Conservation (phyloP, 2,113 vertebrate genomes). For the Scortum barcoo region DNA sequence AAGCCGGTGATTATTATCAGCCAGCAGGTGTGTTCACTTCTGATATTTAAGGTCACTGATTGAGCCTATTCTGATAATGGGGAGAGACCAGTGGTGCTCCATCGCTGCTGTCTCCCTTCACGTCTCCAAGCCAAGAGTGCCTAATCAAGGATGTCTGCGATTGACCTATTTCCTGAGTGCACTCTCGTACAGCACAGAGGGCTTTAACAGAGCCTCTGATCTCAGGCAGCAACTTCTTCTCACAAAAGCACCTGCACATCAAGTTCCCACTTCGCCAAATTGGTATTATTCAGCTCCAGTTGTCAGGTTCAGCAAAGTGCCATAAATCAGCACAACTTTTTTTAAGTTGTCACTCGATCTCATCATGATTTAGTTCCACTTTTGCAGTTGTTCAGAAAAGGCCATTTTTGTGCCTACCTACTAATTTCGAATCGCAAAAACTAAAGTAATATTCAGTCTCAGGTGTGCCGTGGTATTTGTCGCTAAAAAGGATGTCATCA, state of each 20-base stretch:
- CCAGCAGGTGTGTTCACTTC: neutral
- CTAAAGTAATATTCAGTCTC: neutral
- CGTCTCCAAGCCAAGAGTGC: slow-evolving; percentile 3
- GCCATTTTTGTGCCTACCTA: neutral
- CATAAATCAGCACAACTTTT: too few relatives aligned
- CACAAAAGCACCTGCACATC: neutral
- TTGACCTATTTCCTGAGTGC: slow-evolving; percentile 3
- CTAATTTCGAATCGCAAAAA: neutral
- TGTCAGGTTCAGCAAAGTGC: slow-evolving; percentile 1
- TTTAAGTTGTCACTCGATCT: too few relatives aligned
- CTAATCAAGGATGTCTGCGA: slow-evolving; percentile 1
- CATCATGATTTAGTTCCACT: neutral
- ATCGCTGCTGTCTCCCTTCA: neutral
- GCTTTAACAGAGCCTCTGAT: neutral
- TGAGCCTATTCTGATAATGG: neutral
- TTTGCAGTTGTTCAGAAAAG: neutral
- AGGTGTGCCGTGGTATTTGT: neutral
- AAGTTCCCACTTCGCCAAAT: neutral
- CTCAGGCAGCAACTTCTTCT: neutral
- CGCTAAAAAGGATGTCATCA: neutral
- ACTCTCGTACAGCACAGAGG: neutral
- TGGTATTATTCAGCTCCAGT: neutral
- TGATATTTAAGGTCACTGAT: slow-evolving; percentile 1
- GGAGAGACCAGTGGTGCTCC: neutral
- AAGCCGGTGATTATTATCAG: neutral